Evolutionary conservation across 2,888 invertebrate species (phyloP), one percentile per base, ranked within the genome.

Genomic region (Eremobia ochroleuca): DNA sequence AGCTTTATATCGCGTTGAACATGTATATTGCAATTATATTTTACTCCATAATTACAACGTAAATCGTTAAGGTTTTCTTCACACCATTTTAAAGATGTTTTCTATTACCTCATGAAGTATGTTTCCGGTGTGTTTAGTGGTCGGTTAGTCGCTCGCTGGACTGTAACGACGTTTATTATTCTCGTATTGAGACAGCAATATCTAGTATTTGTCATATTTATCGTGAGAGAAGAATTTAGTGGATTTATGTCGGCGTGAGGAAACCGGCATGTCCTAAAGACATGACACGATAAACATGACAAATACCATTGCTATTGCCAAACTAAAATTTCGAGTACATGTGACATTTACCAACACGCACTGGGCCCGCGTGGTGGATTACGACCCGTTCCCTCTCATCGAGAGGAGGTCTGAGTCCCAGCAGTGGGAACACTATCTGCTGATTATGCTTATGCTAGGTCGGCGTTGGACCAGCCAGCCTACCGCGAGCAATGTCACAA

Each of bases 31-130:
- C 65, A 55, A 55, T 73, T 28, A 85, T 82, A 85, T 76, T 71
- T 82, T 68, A 76, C 46, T 0, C 65, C 55, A 18, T 73, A 69
- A 68, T 82, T 81, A 82, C 62, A 55, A 59, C n/a, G 67, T 73
- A 72, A 61, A 61, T 80, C 64, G 85, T 80, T 58, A 49, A 61
- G 69, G 64, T 28, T 74, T 83, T 37, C 43, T 81, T 76, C 66
- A 70, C 77, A 77, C 49, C 13, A 77, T 55, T 49, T 70, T 58
- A 4, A 43, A 75, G 77, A 81, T 76, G 62, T 75, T 76, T 46
- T 73, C 67, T 79, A 77, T 77, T 79, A 85, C 71, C 67, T 76
- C 9, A 28, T 82, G 68, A 88, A 49, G 40, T 77, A 87, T 88
- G 77, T 87, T 82, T 85, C 87, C 85, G 79, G 66, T 73, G 25